Conservation (phyloP, 2,113 vertebrate species). For the Macquaria ambigua region DNA sequence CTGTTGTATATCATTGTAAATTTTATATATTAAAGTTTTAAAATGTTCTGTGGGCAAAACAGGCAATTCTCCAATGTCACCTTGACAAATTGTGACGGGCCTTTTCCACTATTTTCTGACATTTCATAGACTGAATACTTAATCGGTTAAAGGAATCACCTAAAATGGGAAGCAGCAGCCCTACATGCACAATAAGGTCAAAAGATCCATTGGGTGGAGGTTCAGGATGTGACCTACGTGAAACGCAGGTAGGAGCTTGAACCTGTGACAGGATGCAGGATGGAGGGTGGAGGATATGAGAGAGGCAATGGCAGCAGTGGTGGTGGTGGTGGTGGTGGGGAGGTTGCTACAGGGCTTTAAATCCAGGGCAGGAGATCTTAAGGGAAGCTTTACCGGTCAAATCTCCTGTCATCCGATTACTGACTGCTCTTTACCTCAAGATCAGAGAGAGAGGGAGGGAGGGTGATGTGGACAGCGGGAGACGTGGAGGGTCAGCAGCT, state of each 20-base stretch:
- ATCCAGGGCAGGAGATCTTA: conserved; percentile 71
- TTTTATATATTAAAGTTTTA: neutral
- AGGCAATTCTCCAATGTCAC: too few species aligned
- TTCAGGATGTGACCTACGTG: neutral
- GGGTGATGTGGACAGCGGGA: neutral
- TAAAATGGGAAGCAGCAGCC: neutral
- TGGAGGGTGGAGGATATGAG: neutral
- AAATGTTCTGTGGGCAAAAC: neutral
- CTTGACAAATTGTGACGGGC: neutral
- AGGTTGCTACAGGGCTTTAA: conserved; percentile 56
- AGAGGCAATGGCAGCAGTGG: neutral
- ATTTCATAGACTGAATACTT: neutral
- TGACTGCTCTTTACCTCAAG: conserved; percentile 72
- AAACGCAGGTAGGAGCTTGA: neutral
- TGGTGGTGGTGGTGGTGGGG: neutral
- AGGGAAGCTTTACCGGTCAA: conserved; percentile 74
- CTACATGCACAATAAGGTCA: neutral
- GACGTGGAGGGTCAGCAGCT: conserved; percentile 2
- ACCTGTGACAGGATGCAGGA: neutral
- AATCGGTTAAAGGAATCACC: neutral
- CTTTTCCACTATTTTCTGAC: neutral
- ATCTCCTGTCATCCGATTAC: conserved; percentile 85
- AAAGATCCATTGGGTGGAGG: neutral
- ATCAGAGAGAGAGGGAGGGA: conserved; percentile 57
- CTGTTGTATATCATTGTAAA: neutral